Evolutionary conservation across 2,113 vertebrate genomes (phyloP).

Genomic region (Xyliphius kryptos): DNA sequence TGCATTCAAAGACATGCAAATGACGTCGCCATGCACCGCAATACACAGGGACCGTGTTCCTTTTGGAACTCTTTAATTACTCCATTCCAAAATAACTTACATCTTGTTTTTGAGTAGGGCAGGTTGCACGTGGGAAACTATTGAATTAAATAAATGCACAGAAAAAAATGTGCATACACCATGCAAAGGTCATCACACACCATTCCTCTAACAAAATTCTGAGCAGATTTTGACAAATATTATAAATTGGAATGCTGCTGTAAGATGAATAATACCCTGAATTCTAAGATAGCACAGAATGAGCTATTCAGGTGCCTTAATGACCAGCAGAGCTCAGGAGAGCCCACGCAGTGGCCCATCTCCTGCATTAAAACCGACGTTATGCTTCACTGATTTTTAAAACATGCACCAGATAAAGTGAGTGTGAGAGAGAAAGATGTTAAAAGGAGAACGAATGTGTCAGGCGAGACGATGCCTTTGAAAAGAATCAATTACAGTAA

Average conservation of each 20-base stretch:
- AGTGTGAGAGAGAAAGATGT: slow-evolving; percentile 32
- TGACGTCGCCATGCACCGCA: slow-evolving; percentile 64
- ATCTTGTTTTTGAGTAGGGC: slow-evolving; percentile 64
- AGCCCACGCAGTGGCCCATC: slow-evolving; percentile 42
- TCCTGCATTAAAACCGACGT: slow-evolving; percentile 55
- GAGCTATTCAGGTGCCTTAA: slow-evolving; percentile 19
- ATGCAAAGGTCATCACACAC: too few relatives aligned
- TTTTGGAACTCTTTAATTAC: slow-evolving; percentile 71
- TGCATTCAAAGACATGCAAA: slow-evolving; percentile 76
- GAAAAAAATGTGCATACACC: neutral
- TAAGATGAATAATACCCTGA: too few relatives aligned
- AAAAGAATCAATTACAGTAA: slow-evolving; percentile 76
- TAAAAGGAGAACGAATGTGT: slow-evolving; percentile 38
- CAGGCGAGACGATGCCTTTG: slow-evolving; percentile 48
- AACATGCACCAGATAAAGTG: slow-evolving; percentile 54
- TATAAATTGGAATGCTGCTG: too few relatives aligned
- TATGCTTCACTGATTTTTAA: slow-evolving; percentile 56
- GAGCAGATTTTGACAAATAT: too few relatives aligned
- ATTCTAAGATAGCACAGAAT: slow-evolving; percentile 1
- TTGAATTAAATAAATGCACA: neutral
- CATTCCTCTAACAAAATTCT: too few relatives aligned
- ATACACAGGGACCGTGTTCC: slow-evolving; percentile 62
- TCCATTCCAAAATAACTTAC: slow-evolving; percentile 73
- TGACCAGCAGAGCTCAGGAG: slow-evolving; percentile 6
- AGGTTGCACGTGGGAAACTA: slow-evolving; percentile 15